phyloP scores from a whole-genome alignment of 2,797 vertebrate species.

The Thunnus albacares region DNA sequence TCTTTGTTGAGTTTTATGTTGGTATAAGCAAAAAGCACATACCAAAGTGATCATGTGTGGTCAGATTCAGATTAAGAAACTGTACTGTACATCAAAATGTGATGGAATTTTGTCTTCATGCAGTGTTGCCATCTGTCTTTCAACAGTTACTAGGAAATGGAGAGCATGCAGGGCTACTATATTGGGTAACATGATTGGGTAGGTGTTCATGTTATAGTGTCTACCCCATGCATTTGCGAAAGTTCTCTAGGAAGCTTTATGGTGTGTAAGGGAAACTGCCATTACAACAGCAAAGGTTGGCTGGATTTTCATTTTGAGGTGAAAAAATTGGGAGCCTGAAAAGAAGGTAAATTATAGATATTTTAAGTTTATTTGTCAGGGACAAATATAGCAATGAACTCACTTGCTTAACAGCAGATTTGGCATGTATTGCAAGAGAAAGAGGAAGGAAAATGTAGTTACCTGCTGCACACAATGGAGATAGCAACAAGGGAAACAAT shows the following conservation, averaged over 20 bases:
- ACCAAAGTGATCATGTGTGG: not conserved
- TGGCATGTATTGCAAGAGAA: not conserved
- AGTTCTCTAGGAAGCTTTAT: not conserved
- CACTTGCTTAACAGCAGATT: not conserved
- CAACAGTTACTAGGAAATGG: not conserved
- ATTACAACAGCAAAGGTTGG: not conserved
- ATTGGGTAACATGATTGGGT: not conserved
- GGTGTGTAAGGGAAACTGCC: not conserved
- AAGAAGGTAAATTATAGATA: not conserved
- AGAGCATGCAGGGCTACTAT: not conserved
- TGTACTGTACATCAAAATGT: not conserved
- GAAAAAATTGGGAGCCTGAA: not conserved
- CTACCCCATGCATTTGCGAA: not conserved
- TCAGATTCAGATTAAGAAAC: not conserved
- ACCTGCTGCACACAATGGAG: slow-evolving; percentile 99
- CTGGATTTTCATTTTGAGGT: not conserved
- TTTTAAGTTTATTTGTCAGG: slow-evolving; percentile 10
- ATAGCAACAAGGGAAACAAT: slow-evolving; percentile 97
- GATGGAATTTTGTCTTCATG: not conserved
- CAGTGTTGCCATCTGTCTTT: not conserved
- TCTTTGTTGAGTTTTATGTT: not conserved
- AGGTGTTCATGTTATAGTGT: not conserved
- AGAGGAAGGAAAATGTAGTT: slow-evolving; percentile 43
- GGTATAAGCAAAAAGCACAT: not conserved
- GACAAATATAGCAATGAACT: not conserved